Conservation (phyloP, 2,888 invertebrate species). For the Pseudococcus jackbeardsleyi region DNA sequence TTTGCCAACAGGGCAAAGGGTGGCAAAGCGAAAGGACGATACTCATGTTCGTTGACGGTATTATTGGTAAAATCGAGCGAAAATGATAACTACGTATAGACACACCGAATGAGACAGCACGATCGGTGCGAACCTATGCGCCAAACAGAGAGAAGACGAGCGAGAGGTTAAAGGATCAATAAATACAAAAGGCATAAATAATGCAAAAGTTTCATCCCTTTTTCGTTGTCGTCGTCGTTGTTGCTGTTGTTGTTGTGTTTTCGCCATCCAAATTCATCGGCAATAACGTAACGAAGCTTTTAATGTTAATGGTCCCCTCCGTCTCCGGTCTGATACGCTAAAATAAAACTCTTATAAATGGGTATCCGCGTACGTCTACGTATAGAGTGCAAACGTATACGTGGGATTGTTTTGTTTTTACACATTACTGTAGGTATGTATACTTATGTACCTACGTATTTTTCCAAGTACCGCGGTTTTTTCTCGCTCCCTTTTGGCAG, state of each 20-base stretch:
- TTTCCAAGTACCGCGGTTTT: neutral
- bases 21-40: neutral
- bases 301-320: constrained; percentile 19
- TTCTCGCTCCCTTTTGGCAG: neutral
- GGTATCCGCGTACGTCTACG: neutral
- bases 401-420: constrained; percentile 15
- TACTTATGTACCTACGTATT: neutral
- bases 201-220: constrained; percentile 54
- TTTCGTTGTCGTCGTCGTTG: neutral
- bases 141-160: neutral
- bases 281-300: constrained; percentile 42
- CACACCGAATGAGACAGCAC: neutral
- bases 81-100: constrained; percentile 35
- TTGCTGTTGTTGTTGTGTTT: constrained; percentile 29
- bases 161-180: constrained; percentile 53
- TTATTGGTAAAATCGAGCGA: constrained; percentile 15
- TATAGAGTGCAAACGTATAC: neutral
- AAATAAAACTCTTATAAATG: constrained; percentile 36
- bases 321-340: neutral
- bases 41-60: neutral
- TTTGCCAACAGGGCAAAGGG: neutral
- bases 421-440: neutral
- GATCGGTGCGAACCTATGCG: neutral
- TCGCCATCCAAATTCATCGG: constrained; percentile 17
- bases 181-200: constrained; percentile 57